These are phyloP conservation scores for Scaptomyza graminum DNA, from an alignment of 1,140 invertebrate species.

Conservation along the genomic window DNA sequence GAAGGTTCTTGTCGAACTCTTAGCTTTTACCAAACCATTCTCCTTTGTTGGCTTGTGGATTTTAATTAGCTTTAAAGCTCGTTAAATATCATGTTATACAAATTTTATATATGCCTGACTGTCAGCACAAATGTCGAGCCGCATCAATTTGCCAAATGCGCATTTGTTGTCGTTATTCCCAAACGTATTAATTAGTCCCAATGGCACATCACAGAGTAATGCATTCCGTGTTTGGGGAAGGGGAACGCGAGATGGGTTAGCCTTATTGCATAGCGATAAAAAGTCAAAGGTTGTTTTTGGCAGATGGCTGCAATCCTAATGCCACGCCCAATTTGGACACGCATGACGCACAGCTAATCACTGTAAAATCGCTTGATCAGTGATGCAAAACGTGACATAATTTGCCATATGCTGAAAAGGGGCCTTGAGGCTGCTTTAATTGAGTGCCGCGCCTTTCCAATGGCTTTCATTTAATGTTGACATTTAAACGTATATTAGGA, in stretches of 20 bases:
- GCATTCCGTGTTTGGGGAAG: neutral
- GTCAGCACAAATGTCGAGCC: neutral
- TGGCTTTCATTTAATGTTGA: conserved; percentile 32
- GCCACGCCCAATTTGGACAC: conserved; percentile 52
- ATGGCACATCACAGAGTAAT: neutral
- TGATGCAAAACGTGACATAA: conserved; percentile 77
- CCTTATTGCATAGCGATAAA: conserved; percentile 38
- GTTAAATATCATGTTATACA: conserved; percentile 3
- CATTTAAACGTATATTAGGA: conserved; percentile 24
- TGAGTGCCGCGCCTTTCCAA: conserved; percentile 21
- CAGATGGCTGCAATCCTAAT: conserved; percentile 46
- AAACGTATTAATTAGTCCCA: conserved; percentile 41
- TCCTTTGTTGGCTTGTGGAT: no score
- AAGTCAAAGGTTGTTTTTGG: conserved; percentile 18
- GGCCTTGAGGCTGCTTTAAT: conserved; percentile 5
- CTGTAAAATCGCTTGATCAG: conserved; percentile 73
- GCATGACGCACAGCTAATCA: conserved; percentile 76
- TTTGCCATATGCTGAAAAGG: conserved; percentile 27
- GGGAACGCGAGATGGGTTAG: neutral
- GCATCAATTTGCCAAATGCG: conserved; percentile 17
- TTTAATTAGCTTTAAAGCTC: neutral
- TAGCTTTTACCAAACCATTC: no score
- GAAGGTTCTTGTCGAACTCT: no score
- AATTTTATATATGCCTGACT: neutral
- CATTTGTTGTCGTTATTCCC: conserved; percentile 11